Evolutionary conservation across 2,797 vertebrate species (phyloP), one percentile per base, ranked within the genome.

Genomic region (Typhlichthys eigenmanni): DNA sequence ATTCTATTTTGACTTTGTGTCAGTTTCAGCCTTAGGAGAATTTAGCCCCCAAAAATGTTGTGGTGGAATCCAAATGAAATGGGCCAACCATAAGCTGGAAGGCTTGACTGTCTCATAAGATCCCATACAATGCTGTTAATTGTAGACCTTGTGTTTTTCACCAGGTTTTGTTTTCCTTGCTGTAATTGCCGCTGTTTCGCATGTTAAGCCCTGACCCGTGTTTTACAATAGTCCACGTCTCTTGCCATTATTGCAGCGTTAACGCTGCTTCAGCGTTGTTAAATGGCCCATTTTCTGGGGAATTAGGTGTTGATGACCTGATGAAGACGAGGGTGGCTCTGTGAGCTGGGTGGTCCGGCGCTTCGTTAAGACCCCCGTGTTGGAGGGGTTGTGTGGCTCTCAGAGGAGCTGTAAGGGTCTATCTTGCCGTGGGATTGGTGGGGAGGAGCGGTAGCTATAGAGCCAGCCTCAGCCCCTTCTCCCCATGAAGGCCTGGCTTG

Each of bases 251-350:
- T 62, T 54, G 83, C 68, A 74, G 79, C 63, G 76, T 70, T 72
- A 81, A 82, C 78, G 68, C 72, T 56, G 69, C 67, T 75, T 69
- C 80, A 12, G 60, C 86, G 60, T 72, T 87, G 85, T 87, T 89
- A 90, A 90, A 89, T 63, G 76, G 83, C 47, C 81, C 83, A 84
- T 91, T 89, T 91, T 91, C 84, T 77, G 78, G 87, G 80, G 87
- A 86, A 91, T 89, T 89, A 86, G 84, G 89, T 90, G 89, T 90
- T 91, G 89, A 90, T 91, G 88, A 91, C 78, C 90, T 91, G 90
- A 87, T 89, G 87, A 91, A 90, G 87, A 89, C 86, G 85, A 91
- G 83, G 83, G 79, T 79, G 80, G 76, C 82, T 89, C 67, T 69
- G 67, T 83, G 47, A 84, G 76, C 72, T 89, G 86, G 90, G 89